These are phyloP conservation scores for Oreotrochilus melanogaster DNA, from an alignment of 2,113 vertebrate genomes.

Conservation along the genomic window DNA sequence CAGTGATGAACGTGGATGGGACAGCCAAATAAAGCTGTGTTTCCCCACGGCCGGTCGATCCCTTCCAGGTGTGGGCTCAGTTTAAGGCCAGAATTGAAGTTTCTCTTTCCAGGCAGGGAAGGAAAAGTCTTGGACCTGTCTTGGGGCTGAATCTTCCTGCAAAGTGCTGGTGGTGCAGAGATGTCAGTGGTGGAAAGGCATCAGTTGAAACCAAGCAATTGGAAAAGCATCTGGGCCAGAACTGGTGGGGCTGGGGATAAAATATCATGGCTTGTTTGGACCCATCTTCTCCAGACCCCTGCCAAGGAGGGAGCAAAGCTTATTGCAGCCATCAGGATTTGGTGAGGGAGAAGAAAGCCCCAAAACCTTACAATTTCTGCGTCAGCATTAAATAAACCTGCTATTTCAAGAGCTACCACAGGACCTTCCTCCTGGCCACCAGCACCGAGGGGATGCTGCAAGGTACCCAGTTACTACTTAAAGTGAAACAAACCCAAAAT, in stretches of 20 bases:
- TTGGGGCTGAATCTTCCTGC: neutral
- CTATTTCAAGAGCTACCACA: neutral
- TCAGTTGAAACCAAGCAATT: neutral
- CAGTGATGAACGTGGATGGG: accelerated
- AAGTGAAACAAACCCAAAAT: neutral
- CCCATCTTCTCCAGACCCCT: neutral
- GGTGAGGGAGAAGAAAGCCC: neutral
- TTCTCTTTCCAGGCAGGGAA: neutral
- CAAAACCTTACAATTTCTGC: neutral
- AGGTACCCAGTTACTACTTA: too few relatives aligned
- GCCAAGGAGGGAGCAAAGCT: neutral
- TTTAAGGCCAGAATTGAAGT: neutral
- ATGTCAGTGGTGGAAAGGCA: neutral
- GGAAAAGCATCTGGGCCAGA: neutral
- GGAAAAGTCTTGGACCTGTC: neutral
- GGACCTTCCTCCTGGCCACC: neutral
- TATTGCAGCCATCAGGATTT: neutral
- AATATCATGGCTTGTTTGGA: accelerated
- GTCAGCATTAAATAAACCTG: neutral
- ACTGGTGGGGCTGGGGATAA: neutral
- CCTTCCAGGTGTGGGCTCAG: neutral
- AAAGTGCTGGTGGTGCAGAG: neutral
- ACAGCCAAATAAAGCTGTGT: neutral
- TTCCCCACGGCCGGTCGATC: accelerated
- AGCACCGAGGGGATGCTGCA: accelerated